These are phyloP conservation scores for Recurvirostra avosetta DNA, from an alignment of 2,113 vertebrate species.

Conservation along the genomic window DNA sequence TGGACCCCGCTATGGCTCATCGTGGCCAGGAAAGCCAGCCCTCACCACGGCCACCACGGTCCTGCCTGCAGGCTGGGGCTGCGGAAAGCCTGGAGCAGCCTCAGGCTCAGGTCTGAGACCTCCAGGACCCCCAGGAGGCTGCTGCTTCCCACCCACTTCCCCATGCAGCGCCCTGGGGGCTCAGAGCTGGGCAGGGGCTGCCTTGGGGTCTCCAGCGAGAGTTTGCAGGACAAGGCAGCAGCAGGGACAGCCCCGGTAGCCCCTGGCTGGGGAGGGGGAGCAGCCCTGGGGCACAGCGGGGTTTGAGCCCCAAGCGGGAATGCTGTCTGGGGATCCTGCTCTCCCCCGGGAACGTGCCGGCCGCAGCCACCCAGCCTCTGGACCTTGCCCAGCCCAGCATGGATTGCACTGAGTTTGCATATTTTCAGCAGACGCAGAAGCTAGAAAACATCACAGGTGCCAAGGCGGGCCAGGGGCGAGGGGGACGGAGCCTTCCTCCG, in stretches of 20 bases:
- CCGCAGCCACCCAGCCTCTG: background rate
- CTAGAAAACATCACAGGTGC: background rate
- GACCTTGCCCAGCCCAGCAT: background rate
- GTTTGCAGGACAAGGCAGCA: background rate
- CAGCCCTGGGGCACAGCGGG: rapidly evolving
- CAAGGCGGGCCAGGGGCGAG: rapidly evolving
- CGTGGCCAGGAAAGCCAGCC: background rate
- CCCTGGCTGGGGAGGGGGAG: background rate
- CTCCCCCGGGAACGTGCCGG: background rate
- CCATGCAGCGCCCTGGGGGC: rapidly evolving
- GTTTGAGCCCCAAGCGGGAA: background rate
- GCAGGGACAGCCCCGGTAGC: rapidly evolving
- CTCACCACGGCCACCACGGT: background rate
- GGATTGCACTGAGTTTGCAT: background rate
- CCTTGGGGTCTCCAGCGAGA: background rate
- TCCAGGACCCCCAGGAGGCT: background rate
- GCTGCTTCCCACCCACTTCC: background rate
- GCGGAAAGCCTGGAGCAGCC: background rate
- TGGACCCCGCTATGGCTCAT: rapidly evolving
- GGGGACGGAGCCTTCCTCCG: background rate
- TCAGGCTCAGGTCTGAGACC: background rate
- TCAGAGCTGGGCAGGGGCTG: background rate
- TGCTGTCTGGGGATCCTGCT: background rate
- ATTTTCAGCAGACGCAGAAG: background rate
- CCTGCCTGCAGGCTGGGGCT: background rate